phyloP scores from a whole-genome alignment of 1,140 invertebrate species.

The Grapholita molesta region DNA sequence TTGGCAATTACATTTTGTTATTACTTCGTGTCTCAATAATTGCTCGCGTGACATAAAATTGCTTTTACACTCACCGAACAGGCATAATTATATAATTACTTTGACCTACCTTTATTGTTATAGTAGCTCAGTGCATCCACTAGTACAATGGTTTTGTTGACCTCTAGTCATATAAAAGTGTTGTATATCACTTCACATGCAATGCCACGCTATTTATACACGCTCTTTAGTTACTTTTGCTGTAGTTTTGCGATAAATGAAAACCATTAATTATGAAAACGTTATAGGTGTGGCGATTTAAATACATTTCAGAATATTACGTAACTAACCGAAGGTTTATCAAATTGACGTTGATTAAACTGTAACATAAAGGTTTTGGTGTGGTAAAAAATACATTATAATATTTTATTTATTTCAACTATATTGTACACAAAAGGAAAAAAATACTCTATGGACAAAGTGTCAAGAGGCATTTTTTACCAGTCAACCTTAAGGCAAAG shows the following conservation, averaged over 20 bases:
- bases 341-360: too few relatives aligned
- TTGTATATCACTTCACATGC: not conserved
- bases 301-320: not conserved
- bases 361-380: too few relatives aligned
- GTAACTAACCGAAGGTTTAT: not conserved
- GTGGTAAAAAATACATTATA: too few relatives aligned
- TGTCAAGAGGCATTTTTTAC: too few relatives aligned
- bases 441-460: too few relatives aligned
- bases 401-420: too few relatives aligned
- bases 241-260: not conserved
- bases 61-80: not conserved
- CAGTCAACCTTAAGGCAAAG: too few relatives aligned
- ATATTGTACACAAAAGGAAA: too few relatives aligned
- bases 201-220: not conserved
- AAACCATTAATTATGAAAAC: not conserved
- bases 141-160: not conserved
- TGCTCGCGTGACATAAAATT: slow-evolving; percentile 13
- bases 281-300: not conserved
- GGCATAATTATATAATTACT: slow-evolving; percentile 10
- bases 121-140: not conserved
- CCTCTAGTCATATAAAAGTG: not conserved
- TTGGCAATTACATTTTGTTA: slow-evolving; percentile 13
- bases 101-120: not conserved
- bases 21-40: slow-evolving; percentile 1
- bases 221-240: not conserved